A percentile compares a stretch with the other conserved stretches of the same genome.
Evolutionary conservation across 2,797 vertebrate species (phyloP).

Genomic region (Crenichthys baileyi): DNA sequence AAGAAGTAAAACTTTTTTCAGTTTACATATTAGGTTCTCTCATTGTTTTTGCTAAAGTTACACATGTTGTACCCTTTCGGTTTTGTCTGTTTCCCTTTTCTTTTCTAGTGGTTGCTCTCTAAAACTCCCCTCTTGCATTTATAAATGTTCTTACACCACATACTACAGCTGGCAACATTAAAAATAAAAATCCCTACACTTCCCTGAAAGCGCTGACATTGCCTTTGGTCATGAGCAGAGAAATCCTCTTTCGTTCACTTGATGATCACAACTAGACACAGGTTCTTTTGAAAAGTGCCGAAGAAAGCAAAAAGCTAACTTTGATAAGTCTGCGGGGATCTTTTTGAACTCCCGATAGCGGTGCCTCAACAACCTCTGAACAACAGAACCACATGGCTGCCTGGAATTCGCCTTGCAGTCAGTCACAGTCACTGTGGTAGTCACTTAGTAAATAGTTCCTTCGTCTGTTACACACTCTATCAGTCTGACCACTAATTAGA

Average conservation of each 20-base stretch:
- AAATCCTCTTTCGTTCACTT: conserved; percentile 8
- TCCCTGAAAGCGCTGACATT: conserved; percentile 32
- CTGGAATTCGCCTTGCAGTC: conserved; percentile 13
- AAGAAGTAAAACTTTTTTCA: neutral
- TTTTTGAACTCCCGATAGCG: conserved; percentile 3
- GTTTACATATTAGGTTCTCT: neutral
- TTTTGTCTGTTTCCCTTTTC: conserved; percentile 34
- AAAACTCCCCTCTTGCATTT: conserved; percentile 30
- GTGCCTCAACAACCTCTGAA: conserved; percentile 25
- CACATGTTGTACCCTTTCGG: neutral
- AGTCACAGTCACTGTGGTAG: conserved; percentile 12
- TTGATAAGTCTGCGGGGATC: conserved; percentile 6
- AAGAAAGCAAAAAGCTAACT: conserved; percentile 9
- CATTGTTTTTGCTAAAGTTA: neutral
- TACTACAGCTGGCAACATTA: conserved; percentile 19
- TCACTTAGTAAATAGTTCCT: conserved; percentile 35
- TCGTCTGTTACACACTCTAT: conserved; percentile 22
- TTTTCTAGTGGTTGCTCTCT: neutral
- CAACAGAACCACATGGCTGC: conserved; percentile 11
- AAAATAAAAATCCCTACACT: conserved; percentile 36
- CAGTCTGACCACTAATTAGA: conserved; percentile 47
- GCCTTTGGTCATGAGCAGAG: conserved; percentile 6
- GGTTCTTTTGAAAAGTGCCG: neutral
- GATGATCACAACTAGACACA: conserved; percentile 31
- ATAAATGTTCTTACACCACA: conserved; percentile 35